These are phyloP conservation scores for Matsumyia berberina DNA, from an alignment of 2,888 invertebrate species.

Conservation along the genomic window DNA sequence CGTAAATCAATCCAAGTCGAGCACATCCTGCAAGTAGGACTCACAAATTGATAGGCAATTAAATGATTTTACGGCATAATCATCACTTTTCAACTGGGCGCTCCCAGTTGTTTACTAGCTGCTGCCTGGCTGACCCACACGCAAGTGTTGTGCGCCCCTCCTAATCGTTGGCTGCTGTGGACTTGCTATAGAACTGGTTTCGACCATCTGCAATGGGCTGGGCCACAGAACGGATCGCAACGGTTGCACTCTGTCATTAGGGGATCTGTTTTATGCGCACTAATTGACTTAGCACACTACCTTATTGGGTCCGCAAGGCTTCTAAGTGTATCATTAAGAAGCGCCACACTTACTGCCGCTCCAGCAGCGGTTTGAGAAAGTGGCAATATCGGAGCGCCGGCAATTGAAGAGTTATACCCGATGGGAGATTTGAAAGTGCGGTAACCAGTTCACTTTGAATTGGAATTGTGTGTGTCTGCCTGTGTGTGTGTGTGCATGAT, in stretches of 20 bases:
- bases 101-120: constrained; percentile 68
- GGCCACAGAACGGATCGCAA: constrained; percentile 40
- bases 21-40: constrained; percentile 65
- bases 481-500: constrained; percentile 13
- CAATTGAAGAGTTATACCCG: constrained; percentile 49
- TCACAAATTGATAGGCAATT: constrained; percentile 75
- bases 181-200: constrained; percentile 49
- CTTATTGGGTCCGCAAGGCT: constrained; percentile 73
- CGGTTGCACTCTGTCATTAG: constrained; percentile 72
- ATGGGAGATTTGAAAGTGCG: constrained; percentile 38
- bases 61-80: constrained; percentile 75
- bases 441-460: constrained; percentile 43
- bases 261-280: constrained; percentile 74
- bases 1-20: constrained; percentile 46
- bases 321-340: constrained; percentile 74
- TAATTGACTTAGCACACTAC: constrained; percentile 76
- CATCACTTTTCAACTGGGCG: constrained; percentile 72
- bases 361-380: constrained; percentile 47
- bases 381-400: constrained; percentile 67
- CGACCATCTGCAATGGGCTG: constrained; percentile 25
- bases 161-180: constrained; percentile 32
- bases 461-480: too few species aligned
- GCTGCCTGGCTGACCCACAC: constrained; percentile 50
- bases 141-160: constrained; percentile 45
- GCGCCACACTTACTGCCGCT: constrained; percentile 66